A percentile compares a stretch with the other conserved stretches of the same genome.
Evolutionary conservation across 2,113 vertebrate genomes (phyloP).

Genomic region (Pelmatolapia mariae): DNA sequence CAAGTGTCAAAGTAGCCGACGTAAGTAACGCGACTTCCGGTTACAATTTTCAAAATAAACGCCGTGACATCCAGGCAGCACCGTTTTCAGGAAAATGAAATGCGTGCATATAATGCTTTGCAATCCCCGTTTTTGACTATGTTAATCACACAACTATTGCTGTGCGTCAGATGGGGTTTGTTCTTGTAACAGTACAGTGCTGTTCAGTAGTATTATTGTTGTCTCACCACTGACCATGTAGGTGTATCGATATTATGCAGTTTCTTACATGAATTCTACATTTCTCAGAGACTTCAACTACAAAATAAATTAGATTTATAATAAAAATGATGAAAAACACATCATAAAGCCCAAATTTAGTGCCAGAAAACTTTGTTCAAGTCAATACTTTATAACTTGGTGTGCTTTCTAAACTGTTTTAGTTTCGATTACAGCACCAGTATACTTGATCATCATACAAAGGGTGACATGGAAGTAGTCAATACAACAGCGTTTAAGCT

Average conservation of each 20-base stretch:
- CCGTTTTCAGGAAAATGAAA: background rate
- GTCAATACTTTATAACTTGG: background rate
- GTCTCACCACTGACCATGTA: background rate
- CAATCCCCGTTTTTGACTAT: background rate
- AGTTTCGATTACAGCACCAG: background rate
- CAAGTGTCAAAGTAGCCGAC: background rate
- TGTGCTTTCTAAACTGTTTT: background rate
- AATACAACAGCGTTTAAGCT: accelerated
- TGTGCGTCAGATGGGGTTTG: background rate
- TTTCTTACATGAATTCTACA: background rate
- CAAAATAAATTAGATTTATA: background rate
- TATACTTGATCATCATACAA: background rate
- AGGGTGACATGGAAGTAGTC: background rate
- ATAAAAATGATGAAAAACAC: background rate
- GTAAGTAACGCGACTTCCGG: background rate
- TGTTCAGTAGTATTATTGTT: background rate
- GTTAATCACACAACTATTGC: background rate
- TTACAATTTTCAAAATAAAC: conserved; percentile 38
- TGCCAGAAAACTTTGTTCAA: background rate
- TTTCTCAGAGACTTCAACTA: background rate
- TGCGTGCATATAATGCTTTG: background rate
- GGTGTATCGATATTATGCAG: background rate
- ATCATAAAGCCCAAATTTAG: background rate
- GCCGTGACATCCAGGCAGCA: background rate
- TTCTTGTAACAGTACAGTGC: background rate